Base-by-base conservation (phyloP, 2,797 vertebrate species). In the Darevskia mixta region DNA sequence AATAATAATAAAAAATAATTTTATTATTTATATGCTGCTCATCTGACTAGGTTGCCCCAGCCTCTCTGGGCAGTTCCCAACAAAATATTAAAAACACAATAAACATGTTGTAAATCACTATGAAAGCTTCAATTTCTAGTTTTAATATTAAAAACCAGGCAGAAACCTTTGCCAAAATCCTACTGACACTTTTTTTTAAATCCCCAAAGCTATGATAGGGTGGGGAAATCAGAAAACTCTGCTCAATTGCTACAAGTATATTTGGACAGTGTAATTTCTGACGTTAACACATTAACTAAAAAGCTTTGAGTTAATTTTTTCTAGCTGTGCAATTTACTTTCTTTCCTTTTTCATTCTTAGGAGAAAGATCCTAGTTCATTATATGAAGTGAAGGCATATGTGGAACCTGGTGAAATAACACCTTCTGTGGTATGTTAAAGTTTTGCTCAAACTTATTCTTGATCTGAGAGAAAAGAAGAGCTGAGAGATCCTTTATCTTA, bases 321-420 rank as follows among this genome's bases (percentile, higher is more conserved):
- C 11, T 45, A 88, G 4, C 32, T 69, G 13, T 88, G 86, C 58
- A n/a, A 35, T 75, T 91, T 25, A 43, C 0, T 86, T 69, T 83
- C 32, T 88, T 32, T 64, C 7, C 82, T 41, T 84, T 95, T 86
- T 84, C 45, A 69, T 72, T 92, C 92, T 78, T 96, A 99, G 99
- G 98, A 98, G 93, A 97, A 97, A 93, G 97, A 98, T 91, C 97
- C 97, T 64, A 98, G 97, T 88, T 97, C 98, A 5, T 96, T 99
- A 79, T 99, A 99, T 77, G 98, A 98, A 0, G 94, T 97, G 90
- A 98, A 98, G 95, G 97, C 97, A 72, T 99, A 99, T 0, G 98
- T 99, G 96, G 97, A 99, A 38, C 98, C 99, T 69, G 98, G 98
- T 78, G 98, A 99, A 96, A 99, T 99, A 67, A 98, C 97, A n/a